These are phyloP conservation scores for Atta texana DNA, from an alignment of 1,140 invertebrate genomes.

Conservation along the genomic window DNA sequence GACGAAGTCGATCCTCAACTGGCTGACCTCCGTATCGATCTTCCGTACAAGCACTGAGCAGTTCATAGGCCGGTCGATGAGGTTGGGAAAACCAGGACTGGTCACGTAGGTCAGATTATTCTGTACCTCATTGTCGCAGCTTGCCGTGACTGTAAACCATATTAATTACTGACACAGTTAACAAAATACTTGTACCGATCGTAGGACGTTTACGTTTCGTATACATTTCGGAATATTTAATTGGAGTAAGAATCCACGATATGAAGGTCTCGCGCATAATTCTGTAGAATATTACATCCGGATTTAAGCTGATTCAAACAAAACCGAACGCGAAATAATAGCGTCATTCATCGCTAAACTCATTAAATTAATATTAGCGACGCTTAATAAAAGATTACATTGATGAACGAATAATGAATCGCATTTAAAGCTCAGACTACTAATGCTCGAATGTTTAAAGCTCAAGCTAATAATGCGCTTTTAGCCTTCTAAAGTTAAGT, in stretches of 20 bases:
- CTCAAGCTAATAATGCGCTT: background rate
- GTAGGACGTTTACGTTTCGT: background rate
- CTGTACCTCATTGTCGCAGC: constrained; percentile 91
- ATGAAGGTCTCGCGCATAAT: background rate
- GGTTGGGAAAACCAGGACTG: constrained; percentile 93
- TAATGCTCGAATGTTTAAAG: background rate
- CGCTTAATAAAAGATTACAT: background rate
- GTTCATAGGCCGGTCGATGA: constrained; percentile 88
- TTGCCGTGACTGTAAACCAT: constrained; percentile 89
- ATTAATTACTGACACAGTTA: constrained; percentile 51
- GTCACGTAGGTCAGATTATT: constrained; percentile 95
- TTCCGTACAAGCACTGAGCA: constrained; percentile 90
- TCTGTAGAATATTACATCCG: background rate
- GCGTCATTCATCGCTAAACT: background rate
- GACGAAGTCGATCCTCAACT: constrained; percentile 92
- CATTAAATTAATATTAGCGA: background rate
- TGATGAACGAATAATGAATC: background rate
- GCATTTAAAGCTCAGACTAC: background rate
- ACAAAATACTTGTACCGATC: background rate
- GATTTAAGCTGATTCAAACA: background rate
- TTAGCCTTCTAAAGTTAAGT: constrained; percentile 45
- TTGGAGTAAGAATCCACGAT: background rate
- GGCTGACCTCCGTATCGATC: constrained; percentile 91
- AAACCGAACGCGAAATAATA: too few relatives aligned
- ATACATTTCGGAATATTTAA: constrained; percentile 31